phyloP scores from a whole-genome alignment of 1,140 invertebrate genomes.

The Archivesica marissinica region DNA sequence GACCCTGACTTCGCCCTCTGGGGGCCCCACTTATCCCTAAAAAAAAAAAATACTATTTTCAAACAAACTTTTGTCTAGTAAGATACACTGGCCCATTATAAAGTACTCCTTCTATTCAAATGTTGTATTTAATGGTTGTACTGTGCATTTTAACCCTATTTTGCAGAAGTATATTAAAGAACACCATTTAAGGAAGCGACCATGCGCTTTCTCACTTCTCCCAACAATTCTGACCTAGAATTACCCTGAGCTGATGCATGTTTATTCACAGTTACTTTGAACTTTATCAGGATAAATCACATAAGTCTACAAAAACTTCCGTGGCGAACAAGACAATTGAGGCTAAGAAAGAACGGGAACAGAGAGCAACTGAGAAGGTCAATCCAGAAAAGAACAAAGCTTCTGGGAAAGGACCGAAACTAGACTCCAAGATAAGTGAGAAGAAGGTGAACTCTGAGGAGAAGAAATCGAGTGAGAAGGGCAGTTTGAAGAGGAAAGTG shows the following conservation, averaged over 20 bases:
- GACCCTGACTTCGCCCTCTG: no score
- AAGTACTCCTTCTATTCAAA: no score
- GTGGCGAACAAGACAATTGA: background rate
- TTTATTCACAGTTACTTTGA: background rate
- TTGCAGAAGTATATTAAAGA: no score
- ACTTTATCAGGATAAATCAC: background rate
- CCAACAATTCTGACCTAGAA: no score
- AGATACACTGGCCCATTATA: no score
- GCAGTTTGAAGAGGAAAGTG: conserved; percentile 19
- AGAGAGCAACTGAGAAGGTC: background rate
- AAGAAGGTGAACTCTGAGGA: background rate
- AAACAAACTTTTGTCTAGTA: no score
- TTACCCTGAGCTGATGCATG: background rate
- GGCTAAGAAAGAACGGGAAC: background rate
- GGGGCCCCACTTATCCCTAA: no score
- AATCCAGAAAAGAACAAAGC: background rate
- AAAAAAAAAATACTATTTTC: no score
- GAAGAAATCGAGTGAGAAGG: background rate
- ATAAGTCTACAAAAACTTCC: background rate
- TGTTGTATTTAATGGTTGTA: no score
- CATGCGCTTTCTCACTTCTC: no score
- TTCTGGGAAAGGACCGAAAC: background rate
- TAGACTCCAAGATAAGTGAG: background rate
- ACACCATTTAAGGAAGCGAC: no score
- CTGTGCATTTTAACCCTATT: no score